Conservation (phyloP, 2,113 vertebrate species). For the Scartelaos histophorus region DNA sequence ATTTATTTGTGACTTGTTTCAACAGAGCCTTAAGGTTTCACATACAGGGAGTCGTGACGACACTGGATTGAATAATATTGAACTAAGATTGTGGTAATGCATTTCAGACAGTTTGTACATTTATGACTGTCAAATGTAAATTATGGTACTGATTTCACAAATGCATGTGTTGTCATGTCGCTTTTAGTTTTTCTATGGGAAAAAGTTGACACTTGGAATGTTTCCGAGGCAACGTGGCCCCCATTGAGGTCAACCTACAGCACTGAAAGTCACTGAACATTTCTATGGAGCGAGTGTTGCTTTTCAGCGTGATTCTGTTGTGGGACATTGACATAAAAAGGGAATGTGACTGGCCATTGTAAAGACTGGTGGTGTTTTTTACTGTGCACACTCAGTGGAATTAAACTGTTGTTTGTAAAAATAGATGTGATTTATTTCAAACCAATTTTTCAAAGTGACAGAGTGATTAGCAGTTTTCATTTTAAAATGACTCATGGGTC, state of each 20-base stretch:
- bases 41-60: conserved; percentile 64
- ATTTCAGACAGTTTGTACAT: conserved; percentile 12
- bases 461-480: too few species aligned
- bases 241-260: conserved; percentile 24
- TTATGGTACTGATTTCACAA: conserved; percentile 35
- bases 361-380: conserved; percentile 45
- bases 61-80: conserved; percentile 63
- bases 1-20: conserved; percentile 50
- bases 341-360: conserved; percentile 28
- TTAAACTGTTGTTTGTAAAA: conserved; percentile 68
- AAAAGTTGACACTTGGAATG: conserved; percentile 35
- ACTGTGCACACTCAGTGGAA: conserved; percentile 57
- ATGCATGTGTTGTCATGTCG: conserved; percentile 10
- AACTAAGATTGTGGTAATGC: conserved; percentile 15
- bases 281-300: conserved; percentile 40
- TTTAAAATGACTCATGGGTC: too few species aligned
- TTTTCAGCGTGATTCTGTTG: conserved; percentile 22
- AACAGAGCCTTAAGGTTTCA: conserved; percentile 24
- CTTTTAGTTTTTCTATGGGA: conserved; percentile 37
- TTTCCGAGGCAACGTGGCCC: conserved; percentile 29
- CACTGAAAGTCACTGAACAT: conserved; percentile 27
- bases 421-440: neutral
- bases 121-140: conserved; percentile 34
- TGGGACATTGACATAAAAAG: conserved; percentile 42
- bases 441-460: too few species aligned